Percentiles rank a stretch among this genome's conserved stretches.
phyloP scores from a whole-genome alignment of 1,140 invertebrate genomes.

The Bursaphelenchus mucronatus region DNA sequence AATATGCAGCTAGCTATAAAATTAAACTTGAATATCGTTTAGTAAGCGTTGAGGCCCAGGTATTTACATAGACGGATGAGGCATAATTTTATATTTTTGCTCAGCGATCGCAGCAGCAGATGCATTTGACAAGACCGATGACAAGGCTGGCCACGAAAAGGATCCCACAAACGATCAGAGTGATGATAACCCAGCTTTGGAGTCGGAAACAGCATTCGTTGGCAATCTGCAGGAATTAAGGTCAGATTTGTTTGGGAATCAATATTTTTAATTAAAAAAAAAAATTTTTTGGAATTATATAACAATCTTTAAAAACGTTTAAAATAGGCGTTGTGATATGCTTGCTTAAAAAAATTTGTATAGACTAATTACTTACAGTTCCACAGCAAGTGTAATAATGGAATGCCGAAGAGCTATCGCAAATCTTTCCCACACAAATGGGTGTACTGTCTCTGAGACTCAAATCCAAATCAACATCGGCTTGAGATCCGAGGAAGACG shows the following conservation, averaged over 20 bases:
- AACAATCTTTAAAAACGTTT: too few species aligned
- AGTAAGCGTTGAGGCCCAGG: too few species aligned
- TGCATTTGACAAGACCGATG: conserved; percentile 16
- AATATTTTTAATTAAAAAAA: too few species aligned
- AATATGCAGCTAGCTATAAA: too few species aligned
- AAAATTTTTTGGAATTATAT: too few species aligned
- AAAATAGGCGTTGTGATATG: too few species aligned
- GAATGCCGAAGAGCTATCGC: conserved; percentile 12
- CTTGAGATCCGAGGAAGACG: too few species aligned
- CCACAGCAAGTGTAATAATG: conserved; percentile 17
- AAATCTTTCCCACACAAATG: conserved; percentile 16
- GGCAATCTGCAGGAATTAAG: neutral
- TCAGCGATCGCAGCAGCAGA: conserved; percentile 21
- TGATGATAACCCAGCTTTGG: conserved; percentile 16
- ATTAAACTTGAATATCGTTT: too few species aligned
- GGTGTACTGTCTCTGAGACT: conserved; percentile 6
- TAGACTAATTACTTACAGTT: too few species aligned
- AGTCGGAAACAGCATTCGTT: conserved; percentile 15
- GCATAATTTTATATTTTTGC: neutral
- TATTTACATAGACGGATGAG: too few species aligned
- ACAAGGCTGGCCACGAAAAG: neutral
- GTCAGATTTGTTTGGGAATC: too few species aligned
- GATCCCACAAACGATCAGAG: conserved; percentile 7
- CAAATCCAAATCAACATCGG: conserved; percentile 1
- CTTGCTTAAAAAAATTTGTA: too few species aligned